A percentile compares a stretch with the other conserved stretches of the same genome.
phyloP scores from a whole-genome alignment of 2,888 invertebrate species.

The Lymantria monacha region DNA sequence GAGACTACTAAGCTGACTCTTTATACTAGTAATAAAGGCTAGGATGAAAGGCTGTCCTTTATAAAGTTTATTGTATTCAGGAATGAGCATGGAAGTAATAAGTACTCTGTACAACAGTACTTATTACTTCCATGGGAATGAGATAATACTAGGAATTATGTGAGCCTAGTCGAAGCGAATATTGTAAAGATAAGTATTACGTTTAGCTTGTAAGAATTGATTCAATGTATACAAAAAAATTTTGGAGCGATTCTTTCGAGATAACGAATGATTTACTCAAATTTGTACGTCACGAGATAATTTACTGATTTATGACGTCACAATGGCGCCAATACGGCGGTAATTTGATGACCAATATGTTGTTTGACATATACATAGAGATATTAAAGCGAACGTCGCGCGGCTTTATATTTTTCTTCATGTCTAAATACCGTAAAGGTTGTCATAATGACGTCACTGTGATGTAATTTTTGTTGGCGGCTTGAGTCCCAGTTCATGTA shows the following conservation, averaged over 20 bases:
- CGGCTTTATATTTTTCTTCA: no score
- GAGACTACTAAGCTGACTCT: no score
- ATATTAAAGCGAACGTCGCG: no score
- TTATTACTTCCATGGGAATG: no score
- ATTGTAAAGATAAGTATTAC: slow-evolving; percentile 19
- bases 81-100: no score
- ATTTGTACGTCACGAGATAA: neutral
- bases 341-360: no score
- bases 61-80: neutral
- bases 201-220: slow-evolving; percentile 27
- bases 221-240: slow-evolving; percentile 17
- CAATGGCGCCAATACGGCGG: no score
- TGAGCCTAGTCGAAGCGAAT: slow-evolving; percentile 29
- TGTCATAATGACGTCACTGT: no score
- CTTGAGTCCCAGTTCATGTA: slow-evolving; percentile 6
- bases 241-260: slow-evolving; percentile 27
- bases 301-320: neutral
- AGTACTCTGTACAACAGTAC: no score
- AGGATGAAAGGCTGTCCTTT: neutral
- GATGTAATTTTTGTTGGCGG: neutral
- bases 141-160: slow-evolving; percentile 17
- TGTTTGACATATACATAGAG: no score
- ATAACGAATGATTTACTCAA: slow-evolving; percentile 21
- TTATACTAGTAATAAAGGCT: no score
- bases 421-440: no score